Base-by-base conservation (phyloP, 2,797 vertebrate genomes). In the Chromobotia macracanthus region DNA sequence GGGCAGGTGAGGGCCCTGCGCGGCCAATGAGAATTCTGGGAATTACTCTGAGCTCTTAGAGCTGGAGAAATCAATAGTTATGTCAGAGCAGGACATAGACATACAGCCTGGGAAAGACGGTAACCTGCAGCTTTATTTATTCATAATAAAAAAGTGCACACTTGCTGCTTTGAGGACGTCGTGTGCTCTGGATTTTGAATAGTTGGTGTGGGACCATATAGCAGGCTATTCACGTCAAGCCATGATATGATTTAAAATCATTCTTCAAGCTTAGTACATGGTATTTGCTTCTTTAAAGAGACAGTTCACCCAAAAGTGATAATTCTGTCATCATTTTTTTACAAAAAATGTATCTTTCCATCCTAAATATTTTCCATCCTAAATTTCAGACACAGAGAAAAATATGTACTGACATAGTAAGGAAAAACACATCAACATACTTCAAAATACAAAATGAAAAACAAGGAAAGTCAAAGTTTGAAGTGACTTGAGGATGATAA, bases 41-140 rank as follows among this genome's bases (percentile, higher is more conserved):
- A 75, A 70, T 77, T 70, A 80, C 74, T 82, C 25, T 18, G 46
- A 70, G 68, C 67, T 72, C 72, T 84, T 63, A 81, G 35, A 66
- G 58, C 63, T 72, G 74, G 69, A 51, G 55, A 78, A 71, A 76
- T 79, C 80, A 72, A 72, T 56, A 82, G 61, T 53, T 58, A 9
- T 46, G 41, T 19, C 13, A 3, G 51, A 79, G 41, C 0, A 25
- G 53, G 53, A 61, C 61, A 63, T 51, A 64, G 61, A 51, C 3
- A 19, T 13, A 58, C 48, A 65, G 64, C 82, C 64, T 77, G 65
- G 65, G 60, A 21, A 82, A 55, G n/a, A 41, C 23, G 53, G 23
- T 46, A 75, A 75, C 71, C 66, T 74, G 48, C 60, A 19, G 61
- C 48, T n/a, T n/a, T n/a, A n/a, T 66, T 68, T 12, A 78, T 66